Conservation (phyloP, 35 echinoderm and acorn worm species). For the Eucidaris tribuloides region DNA sequence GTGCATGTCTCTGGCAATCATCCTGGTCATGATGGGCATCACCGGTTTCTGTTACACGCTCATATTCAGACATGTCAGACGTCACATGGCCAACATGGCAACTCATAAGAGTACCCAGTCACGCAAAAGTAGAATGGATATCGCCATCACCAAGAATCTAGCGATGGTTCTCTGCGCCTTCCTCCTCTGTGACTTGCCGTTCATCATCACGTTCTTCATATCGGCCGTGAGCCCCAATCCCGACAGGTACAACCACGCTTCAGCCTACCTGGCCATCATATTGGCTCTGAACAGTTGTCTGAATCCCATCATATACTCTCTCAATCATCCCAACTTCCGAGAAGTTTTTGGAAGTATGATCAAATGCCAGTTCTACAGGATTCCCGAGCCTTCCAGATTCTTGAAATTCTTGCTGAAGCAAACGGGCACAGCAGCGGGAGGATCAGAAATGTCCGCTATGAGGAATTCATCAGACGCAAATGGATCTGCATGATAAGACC, state of each 20-base stretch:
- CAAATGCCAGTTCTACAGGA: background rate
- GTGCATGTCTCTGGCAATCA: background rate
- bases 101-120: background rate
- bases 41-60: background rate
- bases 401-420: too few relatives aligned
- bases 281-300: constrained; percentile 13
- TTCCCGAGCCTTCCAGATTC: background rate
- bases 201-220: constrained; percentile 2
- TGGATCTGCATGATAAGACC: too few relatives aligned
- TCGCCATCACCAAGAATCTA: constrained; percentile 14
- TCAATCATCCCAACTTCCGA: constrained; percentile 21
- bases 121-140: background rate
- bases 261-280: background rate
- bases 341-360: background rate
- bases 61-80: background rate
- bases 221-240: background rate
- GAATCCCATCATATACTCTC: constrained; percentile 16
- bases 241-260: background rate
- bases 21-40: background rate
- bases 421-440: too few relatives aligned
- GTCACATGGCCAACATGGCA: background rate
- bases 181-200: constrained; percentile 1
- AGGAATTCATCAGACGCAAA: too few relatives aligned
- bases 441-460: too few relatives aligned
- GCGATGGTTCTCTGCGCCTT: background rate